phyloP scores from a whole-genome alignment of 1,140 invertebrate genomes.

The Alviniconcha marisindica region DNA sequence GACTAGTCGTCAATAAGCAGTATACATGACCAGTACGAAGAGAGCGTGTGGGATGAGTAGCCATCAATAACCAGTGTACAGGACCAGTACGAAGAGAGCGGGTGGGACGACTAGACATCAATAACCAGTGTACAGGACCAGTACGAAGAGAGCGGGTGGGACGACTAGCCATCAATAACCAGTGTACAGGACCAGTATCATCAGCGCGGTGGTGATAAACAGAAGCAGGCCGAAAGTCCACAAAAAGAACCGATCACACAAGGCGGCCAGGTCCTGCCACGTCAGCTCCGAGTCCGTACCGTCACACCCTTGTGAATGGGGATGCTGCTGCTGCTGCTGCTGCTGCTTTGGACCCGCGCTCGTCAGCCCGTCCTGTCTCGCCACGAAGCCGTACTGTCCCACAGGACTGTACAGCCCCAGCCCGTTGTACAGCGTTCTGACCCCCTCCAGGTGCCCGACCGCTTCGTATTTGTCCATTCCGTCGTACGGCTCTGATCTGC shows the following conservation, averaged over 20 bases:
- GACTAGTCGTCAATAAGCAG: too few relatives aligned
- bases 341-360: not conserved
- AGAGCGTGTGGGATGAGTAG: too few relatives aligned
- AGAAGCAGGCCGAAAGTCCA: not conserved
- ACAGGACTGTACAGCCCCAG: not conserved
- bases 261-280: not conserved
- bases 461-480: too few relatives aligned
- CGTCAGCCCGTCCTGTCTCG: not conserved
- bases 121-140: too few relatives aligned
- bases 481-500: too few relatives aligned
- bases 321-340: not conserved
- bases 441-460: too few relatives aligned
- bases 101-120: too few relatives aligned
- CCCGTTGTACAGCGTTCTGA: too few relatives aligned
- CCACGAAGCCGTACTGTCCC: not conserved
- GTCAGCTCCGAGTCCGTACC: not conserved
- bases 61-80: too few relatives aligned
- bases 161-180: not conserved
- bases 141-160: too few relatives aligned
- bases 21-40: too few relatives aligned
- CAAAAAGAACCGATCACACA: not conserved
- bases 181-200: not conserved
- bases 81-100: too few relatives aligned
- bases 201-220: not conserved
- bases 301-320: not conserved